Base-by-base conservation (phyloP, 2,113 vertebrate species). In the Anoura caudifer region DNA sequence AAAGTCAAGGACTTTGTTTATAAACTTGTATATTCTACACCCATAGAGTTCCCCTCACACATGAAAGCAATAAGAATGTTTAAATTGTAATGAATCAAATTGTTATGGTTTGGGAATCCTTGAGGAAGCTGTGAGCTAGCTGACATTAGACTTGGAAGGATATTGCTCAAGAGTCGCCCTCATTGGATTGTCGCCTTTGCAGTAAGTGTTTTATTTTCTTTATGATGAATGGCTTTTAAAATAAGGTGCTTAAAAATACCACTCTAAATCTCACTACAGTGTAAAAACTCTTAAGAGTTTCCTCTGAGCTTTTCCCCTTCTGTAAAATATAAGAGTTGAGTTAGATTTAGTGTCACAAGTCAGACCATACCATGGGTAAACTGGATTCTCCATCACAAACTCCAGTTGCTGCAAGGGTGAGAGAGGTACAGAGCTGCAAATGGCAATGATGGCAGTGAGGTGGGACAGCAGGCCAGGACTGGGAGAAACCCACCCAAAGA, bases 91-190 rank as follows among this genome's bases (percentile, higher is more conserved):
- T 87, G 45, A 80, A 56, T 86, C 45, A 86, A 88, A 69, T 90
- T 54, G 4, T 33, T 76, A 22, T 45, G 73, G 33, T 65, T 93
- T 75, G 73, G 17, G 43, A 13, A 77, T 75, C 36, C 38, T 43
- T 12, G 10, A 81, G 36, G n/a, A 75, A 75, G 10, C 12, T 38
- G 2, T 80, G n/a, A 36, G 4, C 26, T 69, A 79, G 31, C 31
- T 94, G n/a, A 94, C 69, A 47, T 77, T 69, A 33, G n/a, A 84
- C 56, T 38, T 72, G 43, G 9, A 80, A 75, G 87, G 61, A 72
- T 47, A 65, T 31, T 77, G 31, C 11, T 43, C 28, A 52, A 83
- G 69, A 61, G 26, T 31, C 70, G 26, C 12, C 56, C 10, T 86
- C 38, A 16, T 31, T 41, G 33, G 7, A 43, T 52, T 81, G 17